Conservation (phyloP, 2,888 invertebrate genomes). For the Dicyrtoma fusca region DNA sequence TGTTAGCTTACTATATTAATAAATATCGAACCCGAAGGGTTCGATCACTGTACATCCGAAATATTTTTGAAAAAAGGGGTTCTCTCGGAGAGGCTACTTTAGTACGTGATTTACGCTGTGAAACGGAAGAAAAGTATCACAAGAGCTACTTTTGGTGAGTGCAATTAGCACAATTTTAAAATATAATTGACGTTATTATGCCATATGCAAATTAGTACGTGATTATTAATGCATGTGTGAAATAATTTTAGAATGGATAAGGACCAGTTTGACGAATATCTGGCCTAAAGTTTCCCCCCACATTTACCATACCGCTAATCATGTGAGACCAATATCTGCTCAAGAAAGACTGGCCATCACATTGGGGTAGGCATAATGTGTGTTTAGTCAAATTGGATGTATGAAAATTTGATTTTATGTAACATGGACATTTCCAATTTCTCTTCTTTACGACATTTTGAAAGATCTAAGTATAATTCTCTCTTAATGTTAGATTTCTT, state of each 20-base stretch:
- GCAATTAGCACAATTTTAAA: too few relatives aligned
- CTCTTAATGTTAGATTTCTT: neutral
- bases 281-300: neutral
- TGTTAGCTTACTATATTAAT: neutral
- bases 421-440: neutral
- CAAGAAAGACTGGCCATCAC: neutral
- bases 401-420: neutral
- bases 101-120: neutral
- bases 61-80: neutral
- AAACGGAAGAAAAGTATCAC: conserved; percentile 2
- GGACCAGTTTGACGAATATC: conserved; percentile 8
- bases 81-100: neutral
- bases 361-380: neutral
- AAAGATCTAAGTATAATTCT: neutral
- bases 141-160: conserved; percentile 9
- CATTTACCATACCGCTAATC: conserved; percentile 3
- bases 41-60: neutral
- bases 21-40: neutral
- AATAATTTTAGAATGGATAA: conserved; percentile 28
- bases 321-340: conserved; percentile 6
- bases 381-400: neutral
- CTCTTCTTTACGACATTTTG: neutral
- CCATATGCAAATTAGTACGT: neutral
- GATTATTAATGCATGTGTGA: neutral
- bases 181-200: neutral